A percentile compares a stretch with the other conserved stretches of the same genome.
Conservation (phyloP, 2,797 vertebrate species). For the Emydoidea blandingii region DNA sequence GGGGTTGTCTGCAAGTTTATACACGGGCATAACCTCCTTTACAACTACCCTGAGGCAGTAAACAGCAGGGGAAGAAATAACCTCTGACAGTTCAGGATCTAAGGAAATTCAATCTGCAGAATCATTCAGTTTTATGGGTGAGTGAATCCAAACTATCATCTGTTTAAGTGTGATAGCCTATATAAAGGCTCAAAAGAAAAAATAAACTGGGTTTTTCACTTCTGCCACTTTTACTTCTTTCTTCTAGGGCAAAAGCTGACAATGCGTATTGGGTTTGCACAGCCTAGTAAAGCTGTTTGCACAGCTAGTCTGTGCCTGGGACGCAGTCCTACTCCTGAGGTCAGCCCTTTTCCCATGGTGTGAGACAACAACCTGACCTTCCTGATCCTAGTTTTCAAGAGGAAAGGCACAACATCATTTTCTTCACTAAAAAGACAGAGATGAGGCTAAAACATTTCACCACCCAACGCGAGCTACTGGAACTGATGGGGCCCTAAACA, state of each 20-base stretch:
- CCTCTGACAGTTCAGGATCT: neutral
- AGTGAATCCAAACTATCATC: neutral
- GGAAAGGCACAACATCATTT: neutral
- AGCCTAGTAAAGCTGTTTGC: neutral
- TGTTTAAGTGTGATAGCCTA: neutral
- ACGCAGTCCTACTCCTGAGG: conserved; percentile 4
- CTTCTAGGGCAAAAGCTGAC: conserved; percentile 19
- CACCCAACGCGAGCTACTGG: neutral
- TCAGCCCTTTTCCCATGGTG: conserved; percentile 14
- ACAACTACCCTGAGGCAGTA: neutral
- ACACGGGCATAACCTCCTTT: neutral
- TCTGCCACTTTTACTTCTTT: neutral
- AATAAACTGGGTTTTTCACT: neutral
- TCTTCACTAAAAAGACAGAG: neutral
- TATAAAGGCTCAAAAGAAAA: neutral
- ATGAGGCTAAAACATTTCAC: fast-evolving
- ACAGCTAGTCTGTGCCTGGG: conserved; percentile 1
- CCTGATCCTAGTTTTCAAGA: conserved; percentile 10
- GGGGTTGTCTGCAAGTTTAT: neutral
- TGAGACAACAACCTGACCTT: neutral
- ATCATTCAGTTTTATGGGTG: neutral
- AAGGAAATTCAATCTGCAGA: neutral
- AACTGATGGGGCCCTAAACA: fast-evolving
- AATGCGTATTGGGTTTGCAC: conserved; percentile 49
- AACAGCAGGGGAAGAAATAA: neutral